Percentiles rank a stretch among this genome's conserved stretches.
Conservation (phyloP, 2,797 vertebrate genomes). For the Nyctalus aviator region DNA sequence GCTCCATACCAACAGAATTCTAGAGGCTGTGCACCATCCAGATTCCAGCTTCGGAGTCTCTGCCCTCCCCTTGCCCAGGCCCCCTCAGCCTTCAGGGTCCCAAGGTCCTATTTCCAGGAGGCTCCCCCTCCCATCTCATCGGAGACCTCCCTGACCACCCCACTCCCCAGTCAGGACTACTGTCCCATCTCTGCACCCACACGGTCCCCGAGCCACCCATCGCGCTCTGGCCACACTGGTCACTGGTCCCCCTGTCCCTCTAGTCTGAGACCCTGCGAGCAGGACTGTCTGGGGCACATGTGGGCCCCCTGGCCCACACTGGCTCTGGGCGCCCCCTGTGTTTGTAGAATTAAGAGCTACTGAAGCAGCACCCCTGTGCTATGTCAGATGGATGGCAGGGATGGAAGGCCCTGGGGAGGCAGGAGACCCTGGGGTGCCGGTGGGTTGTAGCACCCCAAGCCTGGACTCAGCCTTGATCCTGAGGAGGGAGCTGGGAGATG, state of each 20-base stretch:
- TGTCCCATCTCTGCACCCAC: not conserved
- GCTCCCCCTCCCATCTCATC: not conserved
- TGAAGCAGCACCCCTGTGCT: fast-evolving
- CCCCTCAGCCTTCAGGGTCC: not conserved
- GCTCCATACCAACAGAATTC: not conserved
- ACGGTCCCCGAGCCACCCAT: fast-evolving
- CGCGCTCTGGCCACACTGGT: fast-evolving
- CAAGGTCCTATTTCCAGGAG: not conserved
- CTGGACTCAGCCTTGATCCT: not conserved
- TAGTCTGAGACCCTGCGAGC: not conserved
- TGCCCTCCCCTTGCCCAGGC: not conserved
- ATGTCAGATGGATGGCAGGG: not conserved
- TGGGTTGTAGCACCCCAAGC: not conserved
- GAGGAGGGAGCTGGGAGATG: not conserved
- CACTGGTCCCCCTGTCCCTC: not conserved
- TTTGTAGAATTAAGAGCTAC: not conserved
- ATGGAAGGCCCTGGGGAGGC: not conserved
- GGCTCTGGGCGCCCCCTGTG: not conserved
- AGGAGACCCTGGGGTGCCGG: not conserved
- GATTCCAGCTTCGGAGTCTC: not conserved
- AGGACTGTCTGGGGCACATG: not conserved
- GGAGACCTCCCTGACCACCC: fast-evolving
- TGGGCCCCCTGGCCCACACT: not conserved
- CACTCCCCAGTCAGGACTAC: not conserved
- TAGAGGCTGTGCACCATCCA: not conserved